phyloP scores from a whole-genome alignment of 2,888 invertebrate genomes.

The Heliconius sara region DNA sequence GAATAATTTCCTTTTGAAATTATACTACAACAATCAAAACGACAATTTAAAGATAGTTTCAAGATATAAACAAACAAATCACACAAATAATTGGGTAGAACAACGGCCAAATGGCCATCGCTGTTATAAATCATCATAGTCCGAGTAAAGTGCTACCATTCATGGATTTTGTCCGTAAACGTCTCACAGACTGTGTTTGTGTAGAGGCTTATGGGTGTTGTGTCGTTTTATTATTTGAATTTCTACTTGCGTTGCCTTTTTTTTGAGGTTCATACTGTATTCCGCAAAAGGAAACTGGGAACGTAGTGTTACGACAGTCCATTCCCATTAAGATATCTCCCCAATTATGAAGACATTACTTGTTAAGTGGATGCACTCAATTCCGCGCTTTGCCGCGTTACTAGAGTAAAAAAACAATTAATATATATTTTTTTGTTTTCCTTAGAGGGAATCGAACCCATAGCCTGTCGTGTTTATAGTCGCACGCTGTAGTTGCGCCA shows the following conservation, averaged over 20 bases:
- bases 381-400: accelerated
- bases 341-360: no score
- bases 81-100: constrained; percentile 44
- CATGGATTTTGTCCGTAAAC: constrained; percentile 47
- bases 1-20: not conserved
- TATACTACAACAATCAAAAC: not conserved
- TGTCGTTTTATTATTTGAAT: not conserved
- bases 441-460: not conserved
- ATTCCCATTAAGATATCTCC: no score
- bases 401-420: not conserved
- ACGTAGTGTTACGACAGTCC: no score
- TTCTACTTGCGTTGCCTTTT: not conserved
- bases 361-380: not conserved
- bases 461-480: not conserved
- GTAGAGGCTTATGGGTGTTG: constrained; percentile 30
- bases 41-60: constrained; percentile 16
- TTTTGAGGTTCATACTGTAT: not conserved
- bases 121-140: constrained; percentile 47
- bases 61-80: constrained; percentile 40
- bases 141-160: constrained; percentile 47
- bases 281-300: no score
- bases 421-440: not conserved
- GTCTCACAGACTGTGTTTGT: constrained; percentile 34
- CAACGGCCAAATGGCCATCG: constrained; percentile 43
- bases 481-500: not conserved